Base-by-base conservation (phyloP, 2,888 invertebrate genomes). In the Pherbina coryleti region DNA sequence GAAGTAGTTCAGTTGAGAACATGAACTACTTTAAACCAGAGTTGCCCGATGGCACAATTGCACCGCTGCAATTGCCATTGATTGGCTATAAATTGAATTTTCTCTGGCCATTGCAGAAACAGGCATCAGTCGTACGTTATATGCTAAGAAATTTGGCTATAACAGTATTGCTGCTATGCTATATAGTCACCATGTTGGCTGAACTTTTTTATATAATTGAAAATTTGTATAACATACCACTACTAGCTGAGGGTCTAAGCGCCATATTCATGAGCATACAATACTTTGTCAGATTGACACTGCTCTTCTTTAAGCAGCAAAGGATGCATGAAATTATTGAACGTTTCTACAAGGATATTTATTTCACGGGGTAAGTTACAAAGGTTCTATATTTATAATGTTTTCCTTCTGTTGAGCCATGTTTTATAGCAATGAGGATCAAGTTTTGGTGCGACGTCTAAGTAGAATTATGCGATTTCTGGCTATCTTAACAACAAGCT, bases 221-320 rank as follows among this genome's bases (percentile, higher is more conserved):
- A 53, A 78, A 83, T 69, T 25, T 70, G 0, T 62, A 69, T n/a
- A 74, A 83, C 31, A 72, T 83, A 14, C 57, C 81, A 0, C 79
- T 72, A n/a, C 44, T 82, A 5, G 78, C 80, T 49, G 82, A 82
- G 9, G 80, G 82, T 25, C 64, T 82, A 4, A 79, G 75, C 44
- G 82, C 83, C 8, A 62, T 81, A 0, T 79, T 81, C 28, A 78
- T 82, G 62, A 82, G 81, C 8, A 37, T 72, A 1, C 83, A 83
- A 49, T 82, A 77, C 22, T 34, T 73, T 8, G 71, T 79, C 44
- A 76, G 82, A 25, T 78, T 80, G 19, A 25, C 76, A 8, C 22
- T 80, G 44, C 66, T 80, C 55, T 57, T 71, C 5, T 19, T 55
- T 9, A 37, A 31, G 4, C 81, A 78, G 2, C 5, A 25, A 11